phyloP scores from a whole-genome alignment of 2,888 invertebrate genomes.

The Apodemia duryi region DNA sequence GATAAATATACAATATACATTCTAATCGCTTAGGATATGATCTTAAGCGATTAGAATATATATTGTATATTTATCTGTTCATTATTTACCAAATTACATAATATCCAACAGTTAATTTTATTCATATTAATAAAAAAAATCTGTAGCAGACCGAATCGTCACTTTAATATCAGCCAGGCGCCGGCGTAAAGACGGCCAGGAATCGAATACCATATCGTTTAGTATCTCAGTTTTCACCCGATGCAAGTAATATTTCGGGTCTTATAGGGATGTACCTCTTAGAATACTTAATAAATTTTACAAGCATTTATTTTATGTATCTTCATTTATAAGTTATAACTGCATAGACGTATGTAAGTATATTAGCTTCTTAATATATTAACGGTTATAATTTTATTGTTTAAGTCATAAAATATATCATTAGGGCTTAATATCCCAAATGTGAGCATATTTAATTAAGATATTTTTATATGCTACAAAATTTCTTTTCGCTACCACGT shows the following conservation, averaged over 20 bases:
- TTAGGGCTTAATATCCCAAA: neutral
- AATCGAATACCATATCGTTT: neutral
- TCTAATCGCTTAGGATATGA: too few relatives aligned
- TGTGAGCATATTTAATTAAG: conserved; percentile 1
- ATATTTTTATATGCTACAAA: neutral
- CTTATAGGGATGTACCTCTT: neutral
- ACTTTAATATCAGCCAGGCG: too few relatives aligned
- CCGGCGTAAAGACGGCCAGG: neutral
- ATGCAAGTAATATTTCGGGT: neutral
- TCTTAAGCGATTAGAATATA: too few relatives aligned
- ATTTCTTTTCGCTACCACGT: too few relatives aligned
- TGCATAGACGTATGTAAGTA: neutral
- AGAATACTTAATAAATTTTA: neutral
- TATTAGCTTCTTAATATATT: neutral
- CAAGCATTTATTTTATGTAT: neutral
- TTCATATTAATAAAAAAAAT: too few relatives aligned
- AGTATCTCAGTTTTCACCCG: neutral
- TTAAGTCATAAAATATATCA: conserved; percentile 7
- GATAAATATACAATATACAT: too few relatives aligned
- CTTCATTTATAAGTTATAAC: neutral
- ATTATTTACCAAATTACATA: too few relatives aligned
- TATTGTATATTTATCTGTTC: too few relatives aligned
- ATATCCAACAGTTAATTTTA: too few relatives aligned
- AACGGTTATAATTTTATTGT: conserved; percentile 10
- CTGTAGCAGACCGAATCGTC: too few relatives aligned